Percentiles rank a stretch among this genome's conserved stretches.
Evolutionary conservation across 2,113 vertebrate genomes (phyloP).

Genomic region (human): GRCh38 chr20:63313001-63313500

Average conservation of each 20-base stretch:
- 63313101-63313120: slow-evolving; percentile 83
- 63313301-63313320: background rate
- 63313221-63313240: slow-evolving; percentile 90
- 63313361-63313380: background rate
- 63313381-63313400: background rate
- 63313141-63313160: slow-evolving; percentile 88
- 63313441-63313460: background rate
- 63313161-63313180: slow-evolving; percentile 91
- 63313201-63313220: slow-evolving; percentile 93
- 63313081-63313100: background rate
- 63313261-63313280: background rate
- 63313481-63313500: too few species aligned
- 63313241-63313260: slow-evolving; percentile 91
- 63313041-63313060: background rate
- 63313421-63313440: background rate
- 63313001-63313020: background rate
- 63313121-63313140: slow-evolving; percentile 85
- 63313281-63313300: background rate
- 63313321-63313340: too few species aligned
- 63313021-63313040: background rate
- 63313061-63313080: fast-evolving
- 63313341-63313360: background rate
- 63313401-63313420: background rate
- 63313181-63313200: slow-evolving; percentile 93
- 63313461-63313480: background rate